Conservation (phyloP, 1,140 invertebrate species). For the Aphelenchoides fujianensis region DNA sequence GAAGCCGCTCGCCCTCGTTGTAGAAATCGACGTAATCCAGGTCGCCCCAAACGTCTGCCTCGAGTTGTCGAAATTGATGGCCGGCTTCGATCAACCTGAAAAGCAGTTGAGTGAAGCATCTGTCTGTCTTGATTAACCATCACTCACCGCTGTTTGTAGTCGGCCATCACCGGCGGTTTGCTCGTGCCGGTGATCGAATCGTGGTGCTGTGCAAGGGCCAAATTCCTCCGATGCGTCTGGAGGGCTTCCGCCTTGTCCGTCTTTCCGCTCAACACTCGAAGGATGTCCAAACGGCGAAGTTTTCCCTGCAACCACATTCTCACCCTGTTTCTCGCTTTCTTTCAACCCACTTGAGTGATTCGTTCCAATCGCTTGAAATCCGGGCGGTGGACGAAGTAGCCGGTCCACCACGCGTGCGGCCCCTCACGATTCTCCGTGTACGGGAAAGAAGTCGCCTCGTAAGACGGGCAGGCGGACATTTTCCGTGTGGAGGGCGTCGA, state of each 20-base stretch:
- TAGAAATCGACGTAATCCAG: slow-evolving; percentile 2
- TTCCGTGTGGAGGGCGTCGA: slow-evolving; percentile 69
- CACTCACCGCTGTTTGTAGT: slow-evolving; percentile 30
- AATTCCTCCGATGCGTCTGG: slow-evolving; percentile 70
- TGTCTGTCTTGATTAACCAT: too few species aligned
- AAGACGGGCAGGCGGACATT: slow-evolving; percentile 63
- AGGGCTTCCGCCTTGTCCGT: slow-evolving; percentile 11
- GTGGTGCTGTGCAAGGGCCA: slow-evolving; percentile 91
- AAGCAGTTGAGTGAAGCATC: too few species aligned
- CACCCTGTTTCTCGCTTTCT: not conserved
- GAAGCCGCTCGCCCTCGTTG: slow-evolving; percentile 10
- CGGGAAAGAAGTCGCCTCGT: slow-evolving; percentile 90
- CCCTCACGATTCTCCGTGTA: slow-evolving; percentile 80
- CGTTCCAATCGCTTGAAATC: slow-evolving; percentile 83
- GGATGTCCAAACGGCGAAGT: slow-evolving; percentile 14
- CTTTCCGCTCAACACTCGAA: not conserved
- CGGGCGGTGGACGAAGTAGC: slow-evolving; percentile 87
- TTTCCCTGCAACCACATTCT: slow-evolving; percentile 13
- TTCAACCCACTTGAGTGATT: slow-evolving; percentile 70
- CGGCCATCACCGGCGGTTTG: slow-evolving; percentile 36
- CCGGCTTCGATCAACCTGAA: slow-evolving; percentile 24
- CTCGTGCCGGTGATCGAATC: slow-evolving; percentile 82
- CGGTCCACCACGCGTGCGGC: slow-evolving; percentile 89
- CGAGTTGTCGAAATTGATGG: slow-evolving; percentile 22
- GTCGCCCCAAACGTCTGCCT: slow-evolving; percentile 1